phyloP scores from a whole-genome alignment of 2,797 vertebrate genomes.

The Gymnodraco acuticeps region DNA sequence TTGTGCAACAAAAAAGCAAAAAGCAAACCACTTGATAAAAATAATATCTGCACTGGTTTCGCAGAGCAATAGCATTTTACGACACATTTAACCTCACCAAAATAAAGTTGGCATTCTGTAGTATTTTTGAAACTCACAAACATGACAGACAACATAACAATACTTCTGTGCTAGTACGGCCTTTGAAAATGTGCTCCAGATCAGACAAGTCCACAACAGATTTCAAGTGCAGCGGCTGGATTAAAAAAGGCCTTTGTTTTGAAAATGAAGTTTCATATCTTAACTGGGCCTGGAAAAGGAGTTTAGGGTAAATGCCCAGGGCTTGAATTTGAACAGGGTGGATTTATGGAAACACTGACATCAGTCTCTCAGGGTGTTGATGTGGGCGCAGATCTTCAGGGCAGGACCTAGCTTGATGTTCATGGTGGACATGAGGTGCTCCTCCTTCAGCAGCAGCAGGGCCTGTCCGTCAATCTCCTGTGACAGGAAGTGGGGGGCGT shows the following conservation, averaged over 20 bases:
- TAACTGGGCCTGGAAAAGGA: conserved; percentile 7
- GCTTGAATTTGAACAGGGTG: conserved; percentile 3
- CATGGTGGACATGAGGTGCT: conserved; percentile 99
- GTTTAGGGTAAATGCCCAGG: conserved; percentile 9
- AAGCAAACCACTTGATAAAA: not conserved
- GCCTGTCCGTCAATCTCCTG: conserved; percentile 99
- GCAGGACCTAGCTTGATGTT: conserved; percentile 99
- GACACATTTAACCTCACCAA: not conserved
- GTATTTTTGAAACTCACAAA: not conserved
- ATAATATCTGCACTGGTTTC: not conserved
- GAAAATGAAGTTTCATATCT: not conserved
- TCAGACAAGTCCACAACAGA: not conserved
- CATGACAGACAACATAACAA: not conserved
- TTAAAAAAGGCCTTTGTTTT: conserved; percentile 1
- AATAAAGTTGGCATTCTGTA: not conserved
- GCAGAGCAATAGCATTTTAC: not conserved
- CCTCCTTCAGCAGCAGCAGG: conserved; percentile 96
- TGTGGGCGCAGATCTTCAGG: conserved; percentile 97
- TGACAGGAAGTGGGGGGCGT: conserved; percentile 94
- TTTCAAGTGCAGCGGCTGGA: conserved; percentile 20
- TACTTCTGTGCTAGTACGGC: not conserved
- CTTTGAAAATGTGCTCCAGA: not conserved
- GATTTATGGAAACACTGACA: not conserved
- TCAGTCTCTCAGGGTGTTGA: conserved; percentile 95
- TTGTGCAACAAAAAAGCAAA: conserved; percentile 13